Conservation (phyloP, 1,140 invertebrate species). For the Ceratina japonica region DNA sequence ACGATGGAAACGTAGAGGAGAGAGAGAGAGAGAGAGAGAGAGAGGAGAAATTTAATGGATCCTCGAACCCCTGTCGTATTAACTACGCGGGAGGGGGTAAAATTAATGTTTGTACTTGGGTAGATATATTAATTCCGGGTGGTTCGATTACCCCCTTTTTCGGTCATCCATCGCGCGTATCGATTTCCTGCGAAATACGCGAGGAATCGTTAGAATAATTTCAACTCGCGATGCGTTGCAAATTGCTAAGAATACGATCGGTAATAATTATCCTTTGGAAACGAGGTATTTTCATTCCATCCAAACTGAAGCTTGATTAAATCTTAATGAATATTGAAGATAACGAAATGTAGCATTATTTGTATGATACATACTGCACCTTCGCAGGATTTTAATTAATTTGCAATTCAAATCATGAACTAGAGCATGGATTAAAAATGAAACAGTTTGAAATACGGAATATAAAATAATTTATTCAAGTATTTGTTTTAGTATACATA, state of each 20-base stretch:
- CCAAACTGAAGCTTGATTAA: too few species aligned
- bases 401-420: neutral
- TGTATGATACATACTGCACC: neutral
- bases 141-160: neutral
- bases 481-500: too few species aligned
- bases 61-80: neutral
- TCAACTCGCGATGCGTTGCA: neutral
- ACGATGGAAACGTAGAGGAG: neutral
- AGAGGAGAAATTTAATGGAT: neutral
- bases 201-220: neutral
- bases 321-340: neutral
- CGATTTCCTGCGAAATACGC: too few species aligned
- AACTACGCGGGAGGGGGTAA: neutral
- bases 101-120: constrained; percentile 8
- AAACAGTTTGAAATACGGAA: neutral
- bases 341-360: neutral
- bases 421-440: neutral
- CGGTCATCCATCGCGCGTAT: neutral
- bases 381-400: neutral
- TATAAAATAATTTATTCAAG: too few species aligned
- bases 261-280: neutral
- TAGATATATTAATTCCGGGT: neutral
- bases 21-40: too few species aligned
- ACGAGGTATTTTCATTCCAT: neutral
- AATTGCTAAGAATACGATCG: neutral